Conservation (phyloP, 2,888 invertebrate species). For the Cataglyphis livida region DNA sequence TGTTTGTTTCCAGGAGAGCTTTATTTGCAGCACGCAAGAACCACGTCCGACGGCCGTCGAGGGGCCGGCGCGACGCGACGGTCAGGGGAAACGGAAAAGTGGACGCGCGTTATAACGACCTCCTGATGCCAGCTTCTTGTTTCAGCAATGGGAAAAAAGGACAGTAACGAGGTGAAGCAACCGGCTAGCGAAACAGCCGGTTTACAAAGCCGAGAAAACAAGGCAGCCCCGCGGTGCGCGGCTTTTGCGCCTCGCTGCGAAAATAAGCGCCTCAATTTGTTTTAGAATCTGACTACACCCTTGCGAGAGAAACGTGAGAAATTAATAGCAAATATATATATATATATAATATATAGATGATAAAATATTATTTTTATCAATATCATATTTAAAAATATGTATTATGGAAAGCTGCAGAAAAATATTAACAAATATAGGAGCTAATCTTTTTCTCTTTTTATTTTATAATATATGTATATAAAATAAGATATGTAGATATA, state of each 20-base stretch:
- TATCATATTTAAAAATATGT: neutral
- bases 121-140: slow-evolving; percentile 83
- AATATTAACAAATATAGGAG: neutral
- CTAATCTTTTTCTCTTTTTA: neutral
- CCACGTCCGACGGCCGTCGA: slow-evolving; percentile 59
- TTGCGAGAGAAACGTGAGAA: neutral
- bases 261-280: slow-evolving; percentile 32
- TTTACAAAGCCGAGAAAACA: slow-evolving; percentile 64
- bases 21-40: slow-evolving; percentile 81
- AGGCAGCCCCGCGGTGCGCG: neutral
- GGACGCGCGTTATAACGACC: slow-evolving; percentile 81
- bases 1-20: slow-evolving; percentile 82
- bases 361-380: neutral
- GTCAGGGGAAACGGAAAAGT: slow-evolving; percentile 65
- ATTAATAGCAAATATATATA: neutral
- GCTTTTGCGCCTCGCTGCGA: slow-evolving; percentile 27
- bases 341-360: too few species aligned
- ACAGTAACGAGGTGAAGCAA: slow-evolving; percentile 72
- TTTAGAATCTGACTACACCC: neutral
- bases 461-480: too few species aligned
- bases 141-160: slow-evolving; percentile 77
- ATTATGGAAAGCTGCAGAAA: neutral
- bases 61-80: slow-evolving; percentile 36
- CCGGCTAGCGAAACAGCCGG: slow-evolving; percentile 66
- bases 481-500: too few species aligned